Conservation (phyloP, 2,113 vertebrate species). For the Perca fluviatilis region DNA sequence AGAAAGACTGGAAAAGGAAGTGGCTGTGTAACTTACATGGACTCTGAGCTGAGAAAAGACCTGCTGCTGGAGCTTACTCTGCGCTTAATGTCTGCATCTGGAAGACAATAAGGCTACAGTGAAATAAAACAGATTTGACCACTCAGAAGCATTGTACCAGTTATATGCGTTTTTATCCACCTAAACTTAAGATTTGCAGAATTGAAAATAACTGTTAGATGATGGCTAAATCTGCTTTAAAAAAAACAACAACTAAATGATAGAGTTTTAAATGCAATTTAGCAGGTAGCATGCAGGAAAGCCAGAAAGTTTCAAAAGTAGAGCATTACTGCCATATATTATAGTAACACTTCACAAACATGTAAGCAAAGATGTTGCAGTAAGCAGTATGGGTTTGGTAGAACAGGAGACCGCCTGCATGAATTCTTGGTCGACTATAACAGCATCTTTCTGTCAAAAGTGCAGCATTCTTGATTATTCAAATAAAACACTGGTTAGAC, state of each 20-base stretch:
- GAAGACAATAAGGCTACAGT: constrained; percentile 13
- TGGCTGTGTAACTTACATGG: constrained; percentile 83
- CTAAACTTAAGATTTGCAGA: background rate
- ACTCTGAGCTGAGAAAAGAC: constrained; percentile 88
- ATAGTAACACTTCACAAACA: background rate
- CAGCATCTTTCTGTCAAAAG: background rate
- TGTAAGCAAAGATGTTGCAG: background rate
- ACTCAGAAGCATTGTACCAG: background rate
- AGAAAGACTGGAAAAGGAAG: constrained; percentile 1
- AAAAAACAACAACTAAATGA: too few species aligned
- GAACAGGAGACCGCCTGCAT: constrained; percentile 29
- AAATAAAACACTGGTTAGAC: background rate
- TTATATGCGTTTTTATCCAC: background rate
- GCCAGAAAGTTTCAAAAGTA: background rate
- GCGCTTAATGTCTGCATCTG: constrained; percentile 94
- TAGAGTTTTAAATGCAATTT: background rate
- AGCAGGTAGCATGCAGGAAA: constrained; percentile 29
- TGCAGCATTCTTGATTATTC: constrained; percentile 18
- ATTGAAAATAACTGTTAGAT: background rate
- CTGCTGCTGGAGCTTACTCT: constrained; percentile 81
- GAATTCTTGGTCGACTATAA: background rate
- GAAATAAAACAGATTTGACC: background rate
- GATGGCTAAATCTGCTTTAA: too few species aligned
- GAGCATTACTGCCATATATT: background rate
- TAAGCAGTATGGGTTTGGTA: constrained; percentile 36